A percentile compares a stretch with the other conserved stretches of the same genome.
These are phyloP conservation scores for Leptatherina wallacei DNA, from an alignment of 2,797 vertebrate genomes.

Conservation along the genomic window DNA sequence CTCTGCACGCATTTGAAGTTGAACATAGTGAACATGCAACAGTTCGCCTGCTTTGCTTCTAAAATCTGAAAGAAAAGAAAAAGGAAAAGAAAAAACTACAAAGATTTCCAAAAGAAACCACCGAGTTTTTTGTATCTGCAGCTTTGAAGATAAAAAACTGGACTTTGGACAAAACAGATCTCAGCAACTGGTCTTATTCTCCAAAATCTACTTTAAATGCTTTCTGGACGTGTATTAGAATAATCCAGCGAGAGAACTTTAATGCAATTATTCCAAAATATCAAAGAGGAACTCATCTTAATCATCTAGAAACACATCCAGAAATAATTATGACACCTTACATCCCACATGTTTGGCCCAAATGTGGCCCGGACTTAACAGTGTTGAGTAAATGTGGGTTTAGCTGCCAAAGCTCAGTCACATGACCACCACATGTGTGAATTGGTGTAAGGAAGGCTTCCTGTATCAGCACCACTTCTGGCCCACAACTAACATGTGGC, in stretches of 20 bases:
- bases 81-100: neutral
- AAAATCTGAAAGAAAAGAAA: too few relatives aligned
- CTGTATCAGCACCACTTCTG: too few relatives aligned
- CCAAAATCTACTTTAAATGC: neutral
- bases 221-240: neutral
- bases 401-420: too few relatives aligned
- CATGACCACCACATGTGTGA: too few relatives aligned
- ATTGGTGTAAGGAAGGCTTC: too few relatives aligned
- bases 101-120: neutral
- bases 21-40: too few relatives aligned
- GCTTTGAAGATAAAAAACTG: neutral
- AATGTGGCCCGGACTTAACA: too few relatives aligned
- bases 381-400: too few relatives aligned
- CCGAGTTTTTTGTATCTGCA: neutral
- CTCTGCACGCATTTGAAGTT: neutral
- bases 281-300: neutral
- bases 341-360: too few relatives aligned
- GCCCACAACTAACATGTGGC: too few relatives aligned
- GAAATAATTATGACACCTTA: neutral
- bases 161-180: neutral
- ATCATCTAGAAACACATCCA: neutral
- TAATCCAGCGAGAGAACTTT: neutral
- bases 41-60: too few relatives aligned
- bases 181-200: neutral
- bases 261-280: too few relatives aligned